A percentile compares a stretch with the other conserved stretches of the same genome.
Evolutionary conservation across 92 coral and sea anemone genomes (phyloP).

Genomic region (Blastomussa wellsi): DNA sequence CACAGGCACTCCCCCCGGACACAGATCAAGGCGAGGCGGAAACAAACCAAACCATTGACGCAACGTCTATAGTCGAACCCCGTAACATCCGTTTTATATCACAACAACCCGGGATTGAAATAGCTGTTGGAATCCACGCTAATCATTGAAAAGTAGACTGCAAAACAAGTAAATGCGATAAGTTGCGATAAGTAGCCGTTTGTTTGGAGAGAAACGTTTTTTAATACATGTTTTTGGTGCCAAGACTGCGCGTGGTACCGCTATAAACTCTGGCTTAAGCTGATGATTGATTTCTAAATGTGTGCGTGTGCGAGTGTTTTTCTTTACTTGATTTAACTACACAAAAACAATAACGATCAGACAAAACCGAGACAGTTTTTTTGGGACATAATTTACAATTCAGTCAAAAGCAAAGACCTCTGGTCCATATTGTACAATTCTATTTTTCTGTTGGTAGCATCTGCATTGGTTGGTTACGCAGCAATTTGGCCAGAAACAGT

Average conservation of each 20-base stretch:
- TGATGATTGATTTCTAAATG: conserved; percentile 9
- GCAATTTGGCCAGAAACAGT: not conserved
- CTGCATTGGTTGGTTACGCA: not conserved
- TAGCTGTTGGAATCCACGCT: conserved; percentile 11
- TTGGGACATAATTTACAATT: not conserved
- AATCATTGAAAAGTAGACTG: conserved; percentile 24
- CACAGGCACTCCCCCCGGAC: not conserved
- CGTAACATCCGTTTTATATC: conserved; percentile 17
- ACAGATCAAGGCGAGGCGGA: conserved; percentile 9
- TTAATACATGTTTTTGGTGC: conserved; percentile 6
- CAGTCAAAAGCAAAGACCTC: not conserved
- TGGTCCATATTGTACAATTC: not conserved
- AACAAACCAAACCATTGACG: conserved; percentile 5
- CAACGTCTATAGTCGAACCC: conserved; percentile 7
- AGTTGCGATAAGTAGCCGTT: conserved; percentile 1
- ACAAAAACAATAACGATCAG: not conserved
- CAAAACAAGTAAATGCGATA: conserved; percentile 38
- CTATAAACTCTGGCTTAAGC: not conserved
- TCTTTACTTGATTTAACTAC: not conserved
- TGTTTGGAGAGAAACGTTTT: conserved; percentile 10
- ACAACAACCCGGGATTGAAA: conserved; percentile 17
- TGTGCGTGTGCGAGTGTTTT: not conserved
- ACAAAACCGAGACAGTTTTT: not conserved
- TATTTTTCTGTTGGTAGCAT: not conserved
- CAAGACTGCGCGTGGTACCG: conserved; percentile 19